Conservation (phyloP, 64 coral and sea anemone genomes). For the Actinia equina region DNA sequence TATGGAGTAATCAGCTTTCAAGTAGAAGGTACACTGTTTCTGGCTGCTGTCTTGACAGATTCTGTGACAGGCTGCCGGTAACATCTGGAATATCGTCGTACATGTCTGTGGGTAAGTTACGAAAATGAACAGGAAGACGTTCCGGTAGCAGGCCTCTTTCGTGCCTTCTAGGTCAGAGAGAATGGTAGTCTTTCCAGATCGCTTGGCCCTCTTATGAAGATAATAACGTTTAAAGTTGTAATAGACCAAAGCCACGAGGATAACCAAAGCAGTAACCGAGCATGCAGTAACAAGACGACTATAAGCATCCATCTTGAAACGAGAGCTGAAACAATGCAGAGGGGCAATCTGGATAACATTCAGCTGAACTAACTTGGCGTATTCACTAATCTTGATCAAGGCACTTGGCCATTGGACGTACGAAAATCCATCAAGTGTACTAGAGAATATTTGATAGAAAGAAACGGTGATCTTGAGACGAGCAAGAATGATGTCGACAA, state of each 20-base stretch:
- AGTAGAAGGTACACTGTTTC: no score
- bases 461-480: no score
- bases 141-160: constrained; percentile 15
- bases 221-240: constrained; percentile 22
- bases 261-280: constrained; percentile 28
- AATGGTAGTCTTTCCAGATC: no score
- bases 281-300: not conserved
- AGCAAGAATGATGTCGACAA: constrained; percentile 28
- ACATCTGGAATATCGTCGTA: not conserved
- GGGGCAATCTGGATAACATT: constrained; percentile 46
- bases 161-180: no score
- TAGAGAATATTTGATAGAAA: no score
- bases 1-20: no score
- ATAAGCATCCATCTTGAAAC: constrained; percentile 28
- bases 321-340: constrained; percentile 31
- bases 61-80: no score
- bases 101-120: constrained; percentile 17
- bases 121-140: constrained; percentile 5
- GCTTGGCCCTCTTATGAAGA: not conserved
- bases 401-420: constrained; percentile 47
- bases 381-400: constrained; percentile 13
- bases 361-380: constrained; percentile 45
- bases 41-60: no score
- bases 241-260: constrained; percentile 38
- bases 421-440: constrained; percentile 25